These are phyloP conservation scores for Zalophus californianus DNA, from an alignment of 2,797 vertebrate species.

Conservation along the genomic window DNA sequence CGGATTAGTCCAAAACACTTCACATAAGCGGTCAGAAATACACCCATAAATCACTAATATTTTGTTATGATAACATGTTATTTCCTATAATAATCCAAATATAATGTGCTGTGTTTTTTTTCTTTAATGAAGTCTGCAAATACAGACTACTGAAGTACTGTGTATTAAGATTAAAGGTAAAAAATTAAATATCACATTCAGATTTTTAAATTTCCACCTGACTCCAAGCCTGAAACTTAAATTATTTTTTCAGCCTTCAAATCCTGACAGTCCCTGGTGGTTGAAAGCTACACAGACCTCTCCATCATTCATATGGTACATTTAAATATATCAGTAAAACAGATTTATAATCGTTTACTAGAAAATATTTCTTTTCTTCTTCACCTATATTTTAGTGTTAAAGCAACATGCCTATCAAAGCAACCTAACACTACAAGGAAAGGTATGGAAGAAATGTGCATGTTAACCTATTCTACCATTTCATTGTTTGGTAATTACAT, in stretches of 20 bases:
- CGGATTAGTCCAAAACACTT: not conserved
- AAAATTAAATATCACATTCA: conserved; percentile 57
- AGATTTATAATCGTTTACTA: conserved; percentile 34
- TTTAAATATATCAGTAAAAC: conserved; percentile 21
- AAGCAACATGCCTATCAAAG: conserved; percentile 55
- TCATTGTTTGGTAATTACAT: conserved; percentile 57
- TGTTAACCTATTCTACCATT: conserved; percentile 62
- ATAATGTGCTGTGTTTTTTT: not conserved
- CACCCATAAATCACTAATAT: conserved; percentile 54
- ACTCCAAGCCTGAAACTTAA: conserved; percentile 41
- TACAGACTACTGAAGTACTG: not conserved
- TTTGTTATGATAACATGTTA: not conserved
- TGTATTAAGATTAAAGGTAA: conserved; percentile 62
- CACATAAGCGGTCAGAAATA: conserved; percentile 38
- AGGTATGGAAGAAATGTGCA: conserved; percentile 47
- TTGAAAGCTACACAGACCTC: conserved; percentile 30
- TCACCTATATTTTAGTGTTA: conserved; percentile 34
- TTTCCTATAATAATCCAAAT: conserved; percentile 50
- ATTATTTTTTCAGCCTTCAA: conserved; percentile 55
- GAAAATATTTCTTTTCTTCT: conserved; percentile 32
- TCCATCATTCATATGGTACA: conserved; percentile 20
- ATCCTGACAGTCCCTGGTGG: not conserved
- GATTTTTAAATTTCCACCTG: conserved; percentile 42
- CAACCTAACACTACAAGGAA: conserved; percentile 33
- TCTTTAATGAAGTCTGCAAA: conserved; percentile 22